Evolutionary conservation across 2,113 vertebrate species (phyloP).

Genomic region (Upupa epops): DNA sequence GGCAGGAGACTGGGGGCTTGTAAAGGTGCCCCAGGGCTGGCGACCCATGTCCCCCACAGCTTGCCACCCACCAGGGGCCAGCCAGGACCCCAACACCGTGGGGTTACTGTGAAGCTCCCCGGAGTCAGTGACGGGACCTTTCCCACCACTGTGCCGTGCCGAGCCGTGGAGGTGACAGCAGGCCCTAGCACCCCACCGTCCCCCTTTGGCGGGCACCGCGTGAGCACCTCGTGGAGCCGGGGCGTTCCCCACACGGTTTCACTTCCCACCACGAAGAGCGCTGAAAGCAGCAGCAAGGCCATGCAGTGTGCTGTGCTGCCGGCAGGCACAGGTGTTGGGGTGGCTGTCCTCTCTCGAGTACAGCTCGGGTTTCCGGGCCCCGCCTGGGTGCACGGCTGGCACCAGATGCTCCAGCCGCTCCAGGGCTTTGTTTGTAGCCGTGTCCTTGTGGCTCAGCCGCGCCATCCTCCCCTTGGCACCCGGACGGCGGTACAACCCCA

Average conservation of each 20-base stretch:
- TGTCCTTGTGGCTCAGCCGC: constrained; percentile 16
- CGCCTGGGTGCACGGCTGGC: background rate
- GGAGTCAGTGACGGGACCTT: background rate
- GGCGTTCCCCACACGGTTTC: background rate
- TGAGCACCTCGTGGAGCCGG: background rate
- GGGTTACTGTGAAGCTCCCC: background rate
- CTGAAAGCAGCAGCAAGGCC: background rate
- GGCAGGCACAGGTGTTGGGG: background rate
- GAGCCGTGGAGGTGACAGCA: background rate
- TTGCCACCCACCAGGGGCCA: background rate
- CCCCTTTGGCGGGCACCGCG: background rate
- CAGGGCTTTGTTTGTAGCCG: constrained; percentile 16
- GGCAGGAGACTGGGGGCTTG: background rate
- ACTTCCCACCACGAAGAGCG: background rate
- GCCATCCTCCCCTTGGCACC: constrained; percentile 35
- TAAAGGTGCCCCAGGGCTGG: background rate
- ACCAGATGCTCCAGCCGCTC: constrained; percentile 29
- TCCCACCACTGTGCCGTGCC: background rate
- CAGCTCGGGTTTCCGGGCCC: background rate
- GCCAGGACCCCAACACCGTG: background rate
- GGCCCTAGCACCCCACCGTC: background rate
- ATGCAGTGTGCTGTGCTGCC: background rate
- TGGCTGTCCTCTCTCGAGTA: constrained; percentile 2
- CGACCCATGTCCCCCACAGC: background rate
- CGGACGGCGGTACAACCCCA: background rate